Base-by-base conservation (phyloP, 2,888 invertebrate species). In the Therioaphis trifolii region DNA sequence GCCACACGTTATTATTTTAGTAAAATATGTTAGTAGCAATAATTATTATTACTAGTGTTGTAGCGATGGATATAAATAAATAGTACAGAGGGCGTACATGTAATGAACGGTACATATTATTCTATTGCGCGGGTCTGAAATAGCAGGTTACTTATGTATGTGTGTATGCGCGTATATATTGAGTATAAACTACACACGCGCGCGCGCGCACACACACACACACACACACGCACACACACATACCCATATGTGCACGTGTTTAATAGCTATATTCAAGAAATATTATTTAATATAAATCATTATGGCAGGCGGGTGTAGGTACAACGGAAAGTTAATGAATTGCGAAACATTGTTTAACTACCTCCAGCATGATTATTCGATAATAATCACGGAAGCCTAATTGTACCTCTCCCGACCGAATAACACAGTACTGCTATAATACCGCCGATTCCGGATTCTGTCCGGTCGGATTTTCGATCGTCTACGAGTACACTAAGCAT, bases 351-450 rank as follows among this genome's bases (percentile, higher is more conserved):
- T 40, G 49, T 55, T 29, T 24, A 7, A 68, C 69, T 71, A 52
- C 78, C 78, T 79, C 71, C 79, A 52, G 69, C 61, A 72, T 49
- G 82, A 49, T 82, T 82, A 63, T 66, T 77, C 76, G 76, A 76
- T 46, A 63, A 63, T 24, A 76, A 58, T 58, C 27, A 61, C 58
- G 43, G 43, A 18, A 63, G 27, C 27, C 61, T 46, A 76, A 76
- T 76, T 76, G 75, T 61, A 18, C 15, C 21, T 18, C 18, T n/a
- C 0, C 46, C 18, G 2, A 27, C 2, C 21, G 15, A 15, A 27
- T 46, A 68, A 15, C 14, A 18, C 24, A 29, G 49, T n/a, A n/a
- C n/a, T n/a, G n/a, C n/a, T n/a, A 69, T 24, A n/a, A 63, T 63
- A 63, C n/a, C 61, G 61, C 3, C 7, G 63, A 46, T 63, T 49